These are phyloP conservation scores for Zhuqinia jingwanae DNA, from an alignment of 2,888 invertebrate species.

Conservation along the genomic window DNA sequence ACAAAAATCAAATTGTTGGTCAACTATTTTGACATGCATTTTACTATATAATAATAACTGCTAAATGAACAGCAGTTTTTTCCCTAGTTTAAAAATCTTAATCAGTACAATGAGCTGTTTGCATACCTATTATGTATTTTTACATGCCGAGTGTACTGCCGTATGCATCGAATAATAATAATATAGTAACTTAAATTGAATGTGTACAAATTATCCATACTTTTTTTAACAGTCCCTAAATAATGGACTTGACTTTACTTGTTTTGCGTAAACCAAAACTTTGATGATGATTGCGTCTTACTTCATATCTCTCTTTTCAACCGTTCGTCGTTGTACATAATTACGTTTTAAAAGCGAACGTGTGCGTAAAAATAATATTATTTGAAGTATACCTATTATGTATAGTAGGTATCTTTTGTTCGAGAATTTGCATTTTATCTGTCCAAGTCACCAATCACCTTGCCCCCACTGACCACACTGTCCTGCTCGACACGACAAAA, in stretches of 20 bases:
- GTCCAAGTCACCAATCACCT: background rate
- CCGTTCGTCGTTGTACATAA: background rate
- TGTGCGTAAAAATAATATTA: background rate
- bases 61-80: no score
- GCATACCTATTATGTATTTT: no score
- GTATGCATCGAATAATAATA: no score
- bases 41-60: no score
- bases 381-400: background rate
- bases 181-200: no score
- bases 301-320: background rate
- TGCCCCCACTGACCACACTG: background rate
- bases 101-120: background rate
- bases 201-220: no score
- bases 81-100: no score
- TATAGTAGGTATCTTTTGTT: background rate
- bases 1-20: background rate
- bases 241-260: no score
- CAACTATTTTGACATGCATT: no score
- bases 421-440: conserved; percentile 27
- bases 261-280: no score
- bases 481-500: background rate
- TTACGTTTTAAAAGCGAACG: conserved; percentile 7
- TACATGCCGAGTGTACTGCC: no score
- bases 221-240: no score
- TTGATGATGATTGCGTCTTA: background rate